Evolutionary conservation across 2,888 invertebrate genomes (phyloP).

Genomic region (Diploptera punctata): DNA sequence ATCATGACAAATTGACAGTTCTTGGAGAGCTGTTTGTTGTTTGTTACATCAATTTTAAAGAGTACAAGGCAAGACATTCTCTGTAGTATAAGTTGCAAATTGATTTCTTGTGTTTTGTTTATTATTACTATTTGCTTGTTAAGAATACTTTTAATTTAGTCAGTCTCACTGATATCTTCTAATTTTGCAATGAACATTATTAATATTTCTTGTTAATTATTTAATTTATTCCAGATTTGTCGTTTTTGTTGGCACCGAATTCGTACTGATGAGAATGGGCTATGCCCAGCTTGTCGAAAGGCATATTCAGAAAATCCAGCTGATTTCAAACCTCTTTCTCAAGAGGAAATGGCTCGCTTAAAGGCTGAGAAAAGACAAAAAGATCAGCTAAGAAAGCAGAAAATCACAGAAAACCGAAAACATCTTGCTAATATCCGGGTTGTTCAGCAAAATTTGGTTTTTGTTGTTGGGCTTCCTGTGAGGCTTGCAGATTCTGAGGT

Average conservation of each 20-base stretch:
- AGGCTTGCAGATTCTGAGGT: slow-evolving; percentile 96
- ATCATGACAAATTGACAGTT: too few relatives aligned
- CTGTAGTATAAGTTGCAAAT: too few relatives aligned
- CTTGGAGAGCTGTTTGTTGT: too few relatives aligned
- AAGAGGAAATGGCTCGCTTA: slow-evolving; percentile 74
- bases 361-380: slow-evolving; percentile 97
- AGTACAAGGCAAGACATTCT: too few relatives aligned
- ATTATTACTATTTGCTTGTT: too few relatives aligned
- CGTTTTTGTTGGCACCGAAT: slow-evolving; percentile 99
- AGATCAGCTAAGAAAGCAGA: slow-evolving; percentile 95
- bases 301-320: slow-evolving; percentile 99
- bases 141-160: too few relatives aligned
- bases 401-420: slow-evolving; percentile 94
- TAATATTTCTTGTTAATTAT: too few relatives aligned
- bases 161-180: too few relatives aligned
- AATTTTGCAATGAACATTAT: too few relatives aligned
- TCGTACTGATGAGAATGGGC: slow-evolving; percentile 97
- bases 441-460: slow-evolving; percentile 98
- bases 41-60: too few relatives aligned
- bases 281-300: slow-evolving; percentile 98
- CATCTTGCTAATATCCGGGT: slow-evolving; percentile 97
- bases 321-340: slow-evolving; percentile 96
- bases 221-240: slow-evolving; percentile 84
- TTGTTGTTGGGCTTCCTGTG: slow-evolving; percentile 97
- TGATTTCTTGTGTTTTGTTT: too few relatives aligned